phyloP scores from a whole-genome alignment of 2,888 invertebrate genomes.

The Tillus elongatus region DNA sequence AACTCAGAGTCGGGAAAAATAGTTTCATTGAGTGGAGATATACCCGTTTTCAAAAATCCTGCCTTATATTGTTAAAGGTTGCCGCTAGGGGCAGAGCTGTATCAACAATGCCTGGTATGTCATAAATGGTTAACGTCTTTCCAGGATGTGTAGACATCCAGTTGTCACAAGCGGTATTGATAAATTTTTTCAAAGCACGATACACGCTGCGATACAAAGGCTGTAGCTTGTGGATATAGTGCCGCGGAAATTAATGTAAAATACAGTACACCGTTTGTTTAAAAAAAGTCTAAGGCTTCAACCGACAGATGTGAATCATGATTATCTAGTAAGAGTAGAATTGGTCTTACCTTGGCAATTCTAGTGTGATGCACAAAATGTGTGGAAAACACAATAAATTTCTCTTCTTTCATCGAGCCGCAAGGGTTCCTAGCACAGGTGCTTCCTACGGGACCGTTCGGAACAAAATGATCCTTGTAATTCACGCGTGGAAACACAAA shows the following conservation, averaged over 20 bases:
- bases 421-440: constrained; percentile 22
- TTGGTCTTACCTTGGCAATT: constrained; percentile 12
- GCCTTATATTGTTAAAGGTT: constrained; percentile 9
- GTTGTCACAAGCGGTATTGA: no score
- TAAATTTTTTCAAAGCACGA: no score
- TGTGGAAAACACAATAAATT: constrained; percentile 17
- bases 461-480: no score
- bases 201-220: no score
- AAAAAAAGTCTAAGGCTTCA: no score
- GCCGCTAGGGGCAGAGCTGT: constrained; percentile 4
- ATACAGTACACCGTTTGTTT: no score
- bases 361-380: constrained; percentile 20
- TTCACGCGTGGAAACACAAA: no score
- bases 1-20: constrained; percentile 15
- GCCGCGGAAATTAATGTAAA: constrained; percentile 19
- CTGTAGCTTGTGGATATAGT: no score
- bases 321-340: constrained; percentile 19
- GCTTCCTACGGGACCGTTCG: no score
- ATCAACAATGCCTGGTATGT: constrained; percentile 15
- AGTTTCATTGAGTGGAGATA: constrained; percentile 11
- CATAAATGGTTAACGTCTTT: constrained; percentile 14
- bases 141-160: constrained; percentile 14
- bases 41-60: constrained; percentile 10
- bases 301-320: constrained; percentile 13
- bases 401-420: constrained; percentile 23